Conservation (phyloP, 2,113 vertebrate genomes). For the Rhynchomys soricoides region DNA sequence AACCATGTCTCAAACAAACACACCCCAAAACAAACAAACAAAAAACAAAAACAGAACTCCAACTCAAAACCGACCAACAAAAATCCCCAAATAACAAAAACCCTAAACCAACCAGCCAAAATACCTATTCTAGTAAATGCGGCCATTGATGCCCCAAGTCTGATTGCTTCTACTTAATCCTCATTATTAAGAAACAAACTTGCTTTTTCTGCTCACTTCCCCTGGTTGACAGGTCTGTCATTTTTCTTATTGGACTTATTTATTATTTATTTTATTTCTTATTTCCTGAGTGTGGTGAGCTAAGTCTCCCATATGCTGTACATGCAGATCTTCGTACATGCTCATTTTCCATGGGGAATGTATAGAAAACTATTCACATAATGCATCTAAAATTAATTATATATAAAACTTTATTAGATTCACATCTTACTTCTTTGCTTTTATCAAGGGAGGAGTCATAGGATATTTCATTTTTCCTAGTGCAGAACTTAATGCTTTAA, state of each 20-base stretch:
- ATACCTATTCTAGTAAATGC: not conserved
- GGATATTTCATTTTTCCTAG: not conserved
- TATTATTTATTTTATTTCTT: too few relatives aligned
- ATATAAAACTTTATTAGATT: not conserved
- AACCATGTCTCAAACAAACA: too few relatives aligned
- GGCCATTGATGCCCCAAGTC: not conserved
- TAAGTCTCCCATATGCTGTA: not conserved
- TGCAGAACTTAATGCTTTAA: not conserved
- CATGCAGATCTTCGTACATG: not conserved
- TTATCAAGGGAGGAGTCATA: not conserved
- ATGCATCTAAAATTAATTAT: slow-evolving; percentile 1
- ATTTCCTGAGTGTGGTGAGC: not conserved
- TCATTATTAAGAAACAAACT: not conserved
- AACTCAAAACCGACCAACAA: too few relatives aligned
- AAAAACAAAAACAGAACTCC: too few relatives aligned
- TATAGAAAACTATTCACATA: not conserved
- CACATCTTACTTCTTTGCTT: not conserved
- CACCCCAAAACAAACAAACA: too few relatives aligned
- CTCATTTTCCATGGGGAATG: not conserved
- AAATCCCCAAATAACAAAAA: too few relatives aligned
- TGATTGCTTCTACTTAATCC: not conserved
- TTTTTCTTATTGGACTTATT: not conserved
- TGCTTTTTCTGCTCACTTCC: not conserved
- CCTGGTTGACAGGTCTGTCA: not conserved
- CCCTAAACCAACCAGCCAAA: too few relatives aligned